Evolutionary conservation across 2,797 vertebrate genomes (phyloP).

Genomic region (Todus mexicanus): DNA sequence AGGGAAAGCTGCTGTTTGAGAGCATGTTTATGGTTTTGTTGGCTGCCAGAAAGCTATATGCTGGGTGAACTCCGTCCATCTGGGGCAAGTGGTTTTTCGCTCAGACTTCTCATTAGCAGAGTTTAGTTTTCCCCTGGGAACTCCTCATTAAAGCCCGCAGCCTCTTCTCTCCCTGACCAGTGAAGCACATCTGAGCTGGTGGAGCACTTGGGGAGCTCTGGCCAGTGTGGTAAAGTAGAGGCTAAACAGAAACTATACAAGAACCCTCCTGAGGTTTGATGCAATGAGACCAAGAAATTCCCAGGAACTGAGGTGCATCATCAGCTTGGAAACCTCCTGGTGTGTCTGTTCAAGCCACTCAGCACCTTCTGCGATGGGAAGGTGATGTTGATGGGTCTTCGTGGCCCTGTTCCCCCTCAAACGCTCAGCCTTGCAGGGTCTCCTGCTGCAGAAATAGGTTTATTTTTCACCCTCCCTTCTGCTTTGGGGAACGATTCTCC

Average conservation of each 20-base stretch:
- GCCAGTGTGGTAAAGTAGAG: not conserved
- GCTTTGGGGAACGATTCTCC: not conserved
- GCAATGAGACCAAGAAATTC: not conserved
- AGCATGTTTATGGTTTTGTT: not conserved
- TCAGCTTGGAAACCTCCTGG: not conserved
- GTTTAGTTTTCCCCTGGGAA: constrained; percentile 9
- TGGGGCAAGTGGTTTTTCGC: not conserved
- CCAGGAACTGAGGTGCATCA: not conserved
- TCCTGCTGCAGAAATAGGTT: not conserved
- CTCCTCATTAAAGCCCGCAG: not conserved
- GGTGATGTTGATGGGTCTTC: not conserved
- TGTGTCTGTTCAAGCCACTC: not conserved
- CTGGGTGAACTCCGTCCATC: not conserved
- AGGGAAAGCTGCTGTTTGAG: not conserved
- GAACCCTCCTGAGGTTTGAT: not conserved
- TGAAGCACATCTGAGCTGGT: not conserved
- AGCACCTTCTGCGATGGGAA: not conserved
- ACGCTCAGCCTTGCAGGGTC: not conserved
- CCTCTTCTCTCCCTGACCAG: not conserved
- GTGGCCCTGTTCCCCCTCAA: not conserved
- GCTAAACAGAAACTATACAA: not conserved
- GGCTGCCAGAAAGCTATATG: not conserved
- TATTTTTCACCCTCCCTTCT: not conserved
- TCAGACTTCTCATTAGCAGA: constrained; percentile 5
- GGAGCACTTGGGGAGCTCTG: not conserved